These are phyloP conservation scores for Pantherophis guttatus DNA, from an alignment of 2,113 vertebrate genomes.

Conservation along the genomic window DNA sequence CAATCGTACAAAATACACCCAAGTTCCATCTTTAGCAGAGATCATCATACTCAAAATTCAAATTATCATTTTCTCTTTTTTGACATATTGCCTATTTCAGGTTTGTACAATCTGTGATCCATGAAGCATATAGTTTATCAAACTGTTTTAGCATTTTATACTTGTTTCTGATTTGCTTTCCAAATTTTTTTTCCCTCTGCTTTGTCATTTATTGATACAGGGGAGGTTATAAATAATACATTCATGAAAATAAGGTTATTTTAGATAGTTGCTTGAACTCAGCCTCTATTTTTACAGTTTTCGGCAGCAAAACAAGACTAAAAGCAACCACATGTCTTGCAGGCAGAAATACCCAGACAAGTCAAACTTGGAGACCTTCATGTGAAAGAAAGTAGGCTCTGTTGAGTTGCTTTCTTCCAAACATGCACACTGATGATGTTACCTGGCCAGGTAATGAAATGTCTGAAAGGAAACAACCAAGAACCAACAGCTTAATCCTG, in stretches of 20 bases:
- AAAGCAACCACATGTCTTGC: background rate
- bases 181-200: background rate
- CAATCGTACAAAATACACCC: background rate
- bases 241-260: background rate
- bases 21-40: background rate
- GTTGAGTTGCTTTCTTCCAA: background rate
- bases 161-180: background rate
- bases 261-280: background rate
- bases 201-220: background rate
- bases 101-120: background rate
- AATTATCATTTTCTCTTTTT: background rate
- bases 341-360: background rate
- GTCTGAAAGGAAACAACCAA: background rate
- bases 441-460: background rate
- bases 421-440: background rate
- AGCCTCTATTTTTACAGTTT: background rate
- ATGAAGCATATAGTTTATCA: background rate
- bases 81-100: background rate
- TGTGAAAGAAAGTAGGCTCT: background rate
- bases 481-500: background rate
- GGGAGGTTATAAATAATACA: background rate
- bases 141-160: background rate
- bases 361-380: background rate
- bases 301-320: background rate
- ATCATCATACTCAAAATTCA: background rate